Base-by-base conservation (phyloP, 2,888 invertebrate genomes). In the Tipula confusa region DNA sequence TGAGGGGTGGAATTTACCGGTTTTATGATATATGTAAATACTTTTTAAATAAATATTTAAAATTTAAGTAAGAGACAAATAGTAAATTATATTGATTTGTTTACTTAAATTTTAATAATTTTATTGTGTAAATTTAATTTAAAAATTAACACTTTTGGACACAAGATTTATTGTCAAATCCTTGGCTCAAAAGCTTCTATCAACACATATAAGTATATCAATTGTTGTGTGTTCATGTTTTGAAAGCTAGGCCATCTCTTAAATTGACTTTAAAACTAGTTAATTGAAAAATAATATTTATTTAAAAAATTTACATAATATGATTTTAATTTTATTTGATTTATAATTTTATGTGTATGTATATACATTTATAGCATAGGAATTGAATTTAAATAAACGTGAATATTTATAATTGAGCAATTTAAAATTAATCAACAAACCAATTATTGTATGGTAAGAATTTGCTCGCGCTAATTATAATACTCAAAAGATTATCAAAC, bases 131-230 rank as follows among this genome's bases (percentile, higher is more conserved):
- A 43, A 64, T 43, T 9, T 24, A 64, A 24, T 64, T 7, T 24
- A 64, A 64, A 64, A 64, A 64, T 64, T 64, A 64, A 64, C 64
- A 64, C 64, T 64, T 64, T 38, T 64, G 24, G 64, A 64, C 64
- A 64, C 64, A 64, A 64, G 64, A 64, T 24, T 18, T 64, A 24
- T 64, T 64, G 24, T 18, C 24, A 24, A 24, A 64, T 64, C 64
- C 64, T 64, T 64, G 64, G 64, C 64, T 64, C 64, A 2, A 64
- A 64, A 24, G 64, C 64, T 24, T 64, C 24, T 24, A 18, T 9
- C 24, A 64, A 18, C 15, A 43, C 43, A 43, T 24, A 18, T 9
- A 9, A 64, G 9, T 7, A 43, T 15, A 43, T 15, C 24, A 64
- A 64, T 24, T 64, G 64, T 64, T 24, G n/a, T 15, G 64, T 24